These are phyloP conservation scores for Rhimphoctona megacephalus DNA, from an alignment of 2,888 invertebrate species.

Conservation along the genomic window DNA sequence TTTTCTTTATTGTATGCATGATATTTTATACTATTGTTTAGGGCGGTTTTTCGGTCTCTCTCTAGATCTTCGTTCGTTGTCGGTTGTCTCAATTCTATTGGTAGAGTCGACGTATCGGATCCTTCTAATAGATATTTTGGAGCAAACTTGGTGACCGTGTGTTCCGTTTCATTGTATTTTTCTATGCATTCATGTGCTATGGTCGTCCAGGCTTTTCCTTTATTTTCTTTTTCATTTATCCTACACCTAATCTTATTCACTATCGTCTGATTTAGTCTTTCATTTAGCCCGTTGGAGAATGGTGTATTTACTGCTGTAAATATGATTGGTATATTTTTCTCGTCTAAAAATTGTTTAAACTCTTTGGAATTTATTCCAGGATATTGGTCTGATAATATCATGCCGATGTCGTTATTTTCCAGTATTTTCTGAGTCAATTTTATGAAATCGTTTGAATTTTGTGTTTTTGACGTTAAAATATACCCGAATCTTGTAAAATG, in stretches of 20 bases:
- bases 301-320: conserved; percentile 75
- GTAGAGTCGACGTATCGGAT: conserved; percentile 61
- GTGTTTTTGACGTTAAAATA: conserved; percentile 20
- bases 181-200: conserved; percentile 73
- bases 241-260: conserved; percentile 75
- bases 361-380: conserved; percentile 71
- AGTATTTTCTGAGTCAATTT: conserved; percentile 9
- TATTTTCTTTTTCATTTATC: conserved; percentile 70
- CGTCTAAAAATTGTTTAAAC: conserved; percentile 70
- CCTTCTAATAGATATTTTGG: conserved; percentile 74
- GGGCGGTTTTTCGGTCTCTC: conserved; percentile 71
- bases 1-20: conserved; percentile 74
- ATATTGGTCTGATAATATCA: conserved; percentile 72
- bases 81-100: conserved; percentile 29
- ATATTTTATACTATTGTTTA: conserved; percentile 72
- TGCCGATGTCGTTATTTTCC: conserved; percentile 28
- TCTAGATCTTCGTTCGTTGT: conserved; percentile 39
- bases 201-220: conserved; percentile 73
- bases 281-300: conserved; percentile 45
- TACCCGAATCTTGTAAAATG: conserved; percentile 20
- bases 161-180: conserved; percentile 74
- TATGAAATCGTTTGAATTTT: conserved; percentile 28
- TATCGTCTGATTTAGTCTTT: conserved; percentile 61
- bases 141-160: conserved; percentile 71
- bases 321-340: conserved; percentile 69